Evolutionary conservation across 1,140 invertebrate species (phyloP).

Genomic region (Trichomalopsis sarcophagae): DNA sequence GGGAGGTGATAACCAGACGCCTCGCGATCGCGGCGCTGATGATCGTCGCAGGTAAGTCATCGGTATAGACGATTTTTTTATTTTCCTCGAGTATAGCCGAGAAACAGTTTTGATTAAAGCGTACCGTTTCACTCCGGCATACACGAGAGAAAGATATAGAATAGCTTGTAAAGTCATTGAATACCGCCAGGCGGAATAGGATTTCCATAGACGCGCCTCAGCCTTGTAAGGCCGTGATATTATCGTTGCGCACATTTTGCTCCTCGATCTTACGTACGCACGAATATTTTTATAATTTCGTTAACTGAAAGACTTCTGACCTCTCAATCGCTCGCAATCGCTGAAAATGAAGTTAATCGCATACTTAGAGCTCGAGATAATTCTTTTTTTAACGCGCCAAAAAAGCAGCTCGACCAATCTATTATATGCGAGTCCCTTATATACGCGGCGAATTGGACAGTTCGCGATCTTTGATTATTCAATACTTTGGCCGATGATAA

Average conservation of each 20-base stretch:
- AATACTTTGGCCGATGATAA: not conserved
- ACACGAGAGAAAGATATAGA: too few relatives aligned
- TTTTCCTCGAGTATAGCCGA: too few relatives aligned
- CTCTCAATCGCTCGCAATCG: slow-evolving; percentile 19
- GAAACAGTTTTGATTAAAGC: too few relatives aligned
- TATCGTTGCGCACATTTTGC: not conserved
- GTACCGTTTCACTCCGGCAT: too few relatives aligned
- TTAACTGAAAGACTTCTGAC: not conserved
- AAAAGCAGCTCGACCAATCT: not conserved
- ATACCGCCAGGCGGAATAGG: not conserved
- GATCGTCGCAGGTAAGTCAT: not conserved
- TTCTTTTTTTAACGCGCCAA: not conserved
- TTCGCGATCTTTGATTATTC: not conserved
- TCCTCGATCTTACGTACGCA: too few relatives aligned
- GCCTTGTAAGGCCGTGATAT: not conserved
- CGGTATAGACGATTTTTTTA: too few relatives aligned
- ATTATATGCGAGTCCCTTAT: not conserved
- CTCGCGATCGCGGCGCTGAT: not conserved
- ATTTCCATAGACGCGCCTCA: not conserved
- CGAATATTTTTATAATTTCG: slow-evolving; percentile 5
- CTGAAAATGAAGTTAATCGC: slow-evolving; percentile 1
- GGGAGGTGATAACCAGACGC: not conserved
- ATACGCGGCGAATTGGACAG: not conserved
- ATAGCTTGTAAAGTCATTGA: not conserved
- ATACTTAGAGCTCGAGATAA: not conserved